Evolutionary conservation across 2,797 vertebrate species (phyloP), one percentile per base, ranked within the genome.

Genomic region (Malacoraja senta): DNA sequence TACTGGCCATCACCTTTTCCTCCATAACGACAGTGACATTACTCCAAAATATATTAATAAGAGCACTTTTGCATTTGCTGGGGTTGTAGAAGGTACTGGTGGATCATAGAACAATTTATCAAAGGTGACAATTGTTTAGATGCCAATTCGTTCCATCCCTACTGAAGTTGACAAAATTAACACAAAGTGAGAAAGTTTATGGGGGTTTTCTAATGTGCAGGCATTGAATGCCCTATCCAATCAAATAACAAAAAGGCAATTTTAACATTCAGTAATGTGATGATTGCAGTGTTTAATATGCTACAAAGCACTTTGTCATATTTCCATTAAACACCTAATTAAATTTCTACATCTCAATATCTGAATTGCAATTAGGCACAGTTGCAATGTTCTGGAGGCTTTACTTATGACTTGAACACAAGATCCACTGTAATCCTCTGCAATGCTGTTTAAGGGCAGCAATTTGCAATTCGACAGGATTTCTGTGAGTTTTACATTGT

Each of bases 341-440:
- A 92, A 58, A 92, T 92, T 91, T 92, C 90, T 6, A 76, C 71
- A 58, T 76, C 90, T 74, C 90, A 58, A 74, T 92, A 92, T 76
- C 71, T 76, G 90, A 92, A 92, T 76, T 92, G 71, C 90, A 92
- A 92, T 92, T 92, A 92, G 2, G 44, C 90, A 76, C 24, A 24
- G 35, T 58, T 24, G 24, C 71, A 92, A 72, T 76, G 71, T 76
- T 92, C 90, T 74, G 0, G 38, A 76, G 35, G 90, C 24, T 92
- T 92, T n/a, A 44, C 90, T 76, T 92, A 58, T 19, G 71, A n/a
- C 44, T 92, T 74, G 44, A 92, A 15, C 71, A 74, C 68, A 44
- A 12, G 71, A 92, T 76, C 90, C 24, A 53, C 90, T 15, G 90
- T 76, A 76, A 92, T 92, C 90, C 90, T 92, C 44, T 58, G 90